Percentiles rank a stretch among this genome's conserved stretches.
phyloP scores from a whole-genome alignment of 2,888 invertebrate species.

The Nezara viridula region DNA sequence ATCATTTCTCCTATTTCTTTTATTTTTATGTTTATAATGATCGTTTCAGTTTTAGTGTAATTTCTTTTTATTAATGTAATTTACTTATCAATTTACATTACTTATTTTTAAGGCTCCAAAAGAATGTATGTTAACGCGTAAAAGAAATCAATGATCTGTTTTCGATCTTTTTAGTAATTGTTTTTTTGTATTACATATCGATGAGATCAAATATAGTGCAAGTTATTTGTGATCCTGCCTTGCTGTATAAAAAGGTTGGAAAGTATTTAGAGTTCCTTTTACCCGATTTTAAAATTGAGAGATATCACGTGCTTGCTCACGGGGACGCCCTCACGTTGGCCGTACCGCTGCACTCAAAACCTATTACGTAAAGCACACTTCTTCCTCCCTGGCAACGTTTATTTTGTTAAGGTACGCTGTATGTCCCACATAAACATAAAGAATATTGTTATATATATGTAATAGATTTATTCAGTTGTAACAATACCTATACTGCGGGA shows the following conservation, averaged over 20 bases:
- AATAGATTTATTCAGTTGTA: background rate
- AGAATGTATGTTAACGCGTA: too few relatives aligned
- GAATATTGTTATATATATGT: too few relatives aligned
- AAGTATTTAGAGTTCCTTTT: background rate
- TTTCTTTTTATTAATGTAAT: too few relatives aligned
- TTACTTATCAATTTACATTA: too few relatives aligned
- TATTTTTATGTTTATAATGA: too few relatives aligned
- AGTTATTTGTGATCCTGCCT: background rate
- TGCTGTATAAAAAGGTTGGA: background rate
- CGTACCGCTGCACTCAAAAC: background rate
- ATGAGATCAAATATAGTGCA: too few relatives aligned
- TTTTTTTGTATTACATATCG: too few relatives aligned
- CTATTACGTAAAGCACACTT: constrained; percentile 22
- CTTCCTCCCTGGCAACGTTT: background rate
- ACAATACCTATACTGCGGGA: background rate
- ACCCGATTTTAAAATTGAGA: constrained; percentile 24
- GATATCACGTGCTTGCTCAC: constrained; percentile 50
- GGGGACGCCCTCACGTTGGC: constrained; percentile 5
- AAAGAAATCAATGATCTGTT: too few relatives aligned
- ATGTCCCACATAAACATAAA: background rate
- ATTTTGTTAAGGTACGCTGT: background rate
- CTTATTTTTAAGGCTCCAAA: too few relatives aligned
- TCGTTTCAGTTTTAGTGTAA: too few relatives aligned
- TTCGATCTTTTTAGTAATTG: too few relatives aligned
- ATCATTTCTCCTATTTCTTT: too few relatives aligned